phyloP scores from a whole-genome alignment of 1,140 invertebrate genomes.

The Philaenus spumarius region DNA sequence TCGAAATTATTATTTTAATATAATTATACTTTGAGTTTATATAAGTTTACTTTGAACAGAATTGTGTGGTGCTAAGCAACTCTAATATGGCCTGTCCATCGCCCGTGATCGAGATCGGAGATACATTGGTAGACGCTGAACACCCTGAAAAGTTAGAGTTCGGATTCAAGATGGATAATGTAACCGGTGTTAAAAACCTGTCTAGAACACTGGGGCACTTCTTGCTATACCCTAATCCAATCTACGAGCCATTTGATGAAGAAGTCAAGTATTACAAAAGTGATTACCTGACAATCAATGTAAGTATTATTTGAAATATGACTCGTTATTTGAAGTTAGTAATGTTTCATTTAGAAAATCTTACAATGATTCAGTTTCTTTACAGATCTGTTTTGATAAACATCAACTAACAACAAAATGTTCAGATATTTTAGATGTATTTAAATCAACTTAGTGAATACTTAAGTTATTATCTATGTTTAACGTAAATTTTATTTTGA shows the following conservation, averaged over 20 bases:
- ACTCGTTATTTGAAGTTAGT: too few relatives aligned
- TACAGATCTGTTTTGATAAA: too few relatives aligned
- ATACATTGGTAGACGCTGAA: conserved; percentile 59
- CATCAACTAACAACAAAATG: too few relatives aligned
- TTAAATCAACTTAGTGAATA: too few relatives aligned
- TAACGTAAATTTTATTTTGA: too few relatives aligned
- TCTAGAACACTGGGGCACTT: conserved; percentile 52
- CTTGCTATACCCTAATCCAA: conserved; percentile 84
- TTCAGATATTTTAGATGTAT: too few relatives aligned
- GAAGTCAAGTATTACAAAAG: conserved; percentile 92
- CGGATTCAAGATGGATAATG: conserved; percentile 94
- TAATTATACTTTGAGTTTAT: conserved; percentile 12
- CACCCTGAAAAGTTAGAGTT: conserved; percentile 73
- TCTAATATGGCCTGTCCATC: conserved; percentile 82
- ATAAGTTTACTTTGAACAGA: conserved; percentile 41
- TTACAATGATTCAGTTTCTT: too few relatives aligned
- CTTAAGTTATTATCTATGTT: too few relatives aligned
- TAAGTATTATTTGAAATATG: too few relatives aligned
- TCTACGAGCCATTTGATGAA: conserved; percentile 83
- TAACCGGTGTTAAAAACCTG: conserved; percentile 76
- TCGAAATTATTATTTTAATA: conserved; percentile 1
- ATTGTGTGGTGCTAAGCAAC: conserved; percentile 67
- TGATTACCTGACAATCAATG: conserved; percentile 93
- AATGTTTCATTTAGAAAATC: too few relatives aligned
- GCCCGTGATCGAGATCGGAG: conserved; percentile 68